Conservation (phyloP, 2,113 vertebrate species). For the Cepphus grylle region DNA sequence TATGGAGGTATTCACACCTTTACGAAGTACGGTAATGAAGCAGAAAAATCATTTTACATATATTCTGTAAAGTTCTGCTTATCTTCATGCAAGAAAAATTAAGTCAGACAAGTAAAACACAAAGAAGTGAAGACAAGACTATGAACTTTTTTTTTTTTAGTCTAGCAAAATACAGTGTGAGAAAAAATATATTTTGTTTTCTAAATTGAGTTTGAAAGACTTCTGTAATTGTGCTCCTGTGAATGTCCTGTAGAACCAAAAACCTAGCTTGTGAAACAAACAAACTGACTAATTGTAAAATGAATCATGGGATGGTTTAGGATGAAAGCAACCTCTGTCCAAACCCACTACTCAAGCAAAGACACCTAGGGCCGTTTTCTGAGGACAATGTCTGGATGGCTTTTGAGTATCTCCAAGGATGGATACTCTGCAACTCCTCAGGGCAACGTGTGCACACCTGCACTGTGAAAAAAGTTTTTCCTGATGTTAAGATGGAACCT, state of each 20-base stretch:
- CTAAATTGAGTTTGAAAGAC: neutral
- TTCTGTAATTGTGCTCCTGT: neutral
- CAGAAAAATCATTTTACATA: neutral
- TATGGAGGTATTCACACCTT: neutral
- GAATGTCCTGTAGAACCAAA: neutral
- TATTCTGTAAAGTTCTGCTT: neutral
- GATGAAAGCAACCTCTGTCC: neutral
- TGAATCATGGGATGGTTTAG: neutral
- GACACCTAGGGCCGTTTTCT: neutral
- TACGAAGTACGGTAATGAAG: neutral
- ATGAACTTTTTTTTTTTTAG: neutral
- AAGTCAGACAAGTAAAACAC: neutral
- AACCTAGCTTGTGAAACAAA: neutral
- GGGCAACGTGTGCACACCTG: neutral
- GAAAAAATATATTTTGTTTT: neutral
- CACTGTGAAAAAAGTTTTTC: neutral
- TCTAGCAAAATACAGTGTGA: neutral
- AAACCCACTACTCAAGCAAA: neutral
- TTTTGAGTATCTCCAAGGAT: neutral
- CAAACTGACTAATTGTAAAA: neutral
- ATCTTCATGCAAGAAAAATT: neutral
- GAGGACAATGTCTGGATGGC: neutral
- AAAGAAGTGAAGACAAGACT: neutral
- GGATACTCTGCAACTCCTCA: neutral
- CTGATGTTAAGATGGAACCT: neutral